A percentile compares a stretch with the other conserved stretches of the same genome.
Evolutionary conservation across 2,797 vertebrate species (phyloP).

Genomic region (Lepilemur septentrionalis): DNA sequence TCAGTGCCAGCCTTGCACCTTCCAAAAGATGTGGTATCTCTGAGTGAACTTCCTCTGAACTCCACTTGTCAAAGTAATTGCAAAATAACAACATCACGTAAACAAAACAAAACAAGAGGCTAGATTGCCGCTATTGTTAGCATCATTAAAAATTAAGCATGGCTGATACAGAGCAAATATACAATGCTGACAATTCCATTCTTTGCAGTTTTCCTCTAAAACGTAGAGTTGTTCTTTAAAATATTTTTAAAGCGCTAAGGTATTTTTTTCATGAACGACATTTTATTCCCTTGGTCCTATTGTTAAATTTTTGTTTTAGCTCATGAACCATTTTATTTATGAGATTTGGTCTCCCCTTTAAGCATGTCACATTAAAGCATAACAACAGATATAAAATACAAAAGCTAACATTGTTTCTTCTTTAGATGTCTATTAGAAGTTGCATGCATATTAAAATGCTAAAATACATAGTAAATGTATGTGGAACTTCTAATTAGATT

Average conservation of each 20-base stretch:
- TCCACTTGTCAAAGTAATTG: constrained; percentile 70
- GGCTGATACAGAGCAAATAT: constrained; percentile 65
- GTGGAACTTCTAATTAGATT: neutral
- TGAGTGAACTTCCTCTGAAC: constrained; percentile 73
- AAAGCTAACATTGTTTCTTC: neutral
- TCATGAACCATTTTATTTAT: neutral
- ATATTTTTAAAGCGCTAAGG: neutral
- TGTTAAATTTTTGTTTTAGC: neutral
- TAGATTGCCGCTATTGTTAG: constrained; percentile 56
- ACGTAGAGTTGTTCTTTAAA: neutral
- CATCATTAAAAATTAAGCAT: constrained; percentile 76
- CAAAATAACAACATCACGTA: constrained; percentile 54
- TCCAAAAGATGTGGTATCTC: constrained; percentile 42
- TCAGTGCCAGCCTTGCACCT: neutral
- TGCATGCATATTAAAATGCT: neutral
- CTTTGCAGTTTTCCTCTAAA: constrained; percentile 7
- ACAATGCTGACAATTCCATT: constrained; percentile 53
- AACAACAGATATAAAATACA: neutral
- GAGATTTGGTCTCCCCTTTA: neutral
- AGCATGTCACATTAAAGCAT: neutral
- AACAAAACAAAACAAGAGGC: constrained; percentile 71
- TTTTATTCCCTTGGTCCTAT: neutral
- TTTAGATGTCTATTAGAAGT: neutral
- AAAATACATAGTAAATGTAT: neutral
- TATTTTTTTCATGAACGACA: neutral